Base-by-base conservation (phyloP, 2,113 vertebrate genomes). In the Bufo bufo region DNA sequence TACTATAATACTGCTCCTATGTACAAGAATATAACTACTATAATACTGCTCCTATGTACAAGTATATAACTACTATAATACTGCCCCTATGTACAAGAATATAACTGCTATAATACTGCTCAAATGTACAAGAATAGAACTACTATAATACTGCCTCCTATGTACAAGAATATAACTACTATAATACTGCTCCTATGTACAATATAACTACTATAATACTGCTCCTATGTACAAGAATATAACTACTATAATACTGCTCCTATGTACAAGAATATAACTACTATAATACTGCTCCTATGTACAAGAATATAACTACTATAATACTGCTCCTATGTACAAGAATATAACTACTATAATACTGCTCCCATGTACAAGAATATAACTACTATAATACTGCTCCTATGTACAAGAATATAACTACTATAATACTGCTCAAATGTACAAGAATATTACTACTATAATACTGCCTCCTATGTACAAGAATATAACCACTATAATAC, bases 21-120 rank as follows among this genome's bases (percentile, higher is more conserved):
- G 16, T 71, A 65, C 61, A 65, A n/a, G 61, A 65, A 65, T 65
- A 65, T 65, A 65, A 65, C 61, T 65, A n/a, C 61, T 65, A 65
- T 65, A 65, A 65, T 61, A 61, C 16, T 61, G 59, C 59, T 4
- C 59, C 59, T 61, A 17, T 61, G 59, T 61, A 61, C 16, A 61
- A 4, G 59, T 19, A 61, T 61, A 61, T 61, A 61, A 61, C 59
- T 19, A 71, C 3, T 61, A 61, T 61, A 19, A 61, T 61, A 61
- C 59, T 61, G 16, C 59, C 3, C 59, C 59, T 61, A 61, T 61
- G 16, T 71, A 65, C 61, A 65, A n/a, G 61, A 65, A 65, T 65
- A 65, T 65, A 65, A 65, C 61, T 65, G n/a, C 61, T 65, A 65
- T 65, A 65, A 65, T 61, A 61, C 59, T 61, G 16, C 59, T 4